Evolutionary conservation across 2,888 invertebrate genomes (phyloP).

Genomic region (Patella pellucida): DNA sequence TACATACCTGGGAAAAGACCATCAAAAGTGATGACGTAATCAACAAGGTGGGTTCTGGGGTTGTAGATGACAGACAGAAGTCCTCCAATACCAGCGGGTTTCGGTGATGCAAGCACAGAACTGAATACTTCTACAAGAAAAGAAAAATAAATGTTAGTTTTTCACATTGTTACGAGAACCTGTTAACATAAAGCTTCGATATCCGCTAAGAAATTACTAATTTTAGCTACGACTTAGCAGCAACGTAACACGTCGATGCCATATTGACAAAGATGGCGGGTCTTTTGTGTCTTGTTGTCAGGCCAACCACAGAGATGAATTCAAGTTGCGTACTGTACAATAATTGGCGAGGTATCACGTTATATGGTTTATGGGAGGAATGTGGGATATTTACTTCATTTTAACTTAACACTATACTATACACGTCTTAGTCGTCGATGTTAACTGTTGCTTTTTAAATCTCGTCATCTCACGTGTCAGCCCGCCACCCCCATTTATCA

Average conservation of each 20-base stretch:
- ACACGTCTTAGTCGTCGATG: no score
- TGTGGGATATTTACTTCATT: not conserved
- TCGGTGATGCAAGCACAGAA: constrained; percentile 43
- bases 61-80: constrained; percentile 39
- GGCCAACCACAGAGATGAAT: not conserved
- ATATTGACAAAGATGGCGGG: constrained; percentile 10
- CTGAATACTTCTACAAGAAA: constrained; percentile 51
- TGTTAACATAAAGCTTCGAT: not conserved
- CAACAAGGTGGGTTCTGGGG: constrained; percentile 31
- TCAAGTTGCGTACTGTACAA: not conserved
- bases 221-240: constrained; percentile 6
- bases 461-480: not conserved
- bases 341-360: constrained; percentile 4
- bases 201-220: not conserved
- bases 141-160: constrained; percentile 13
- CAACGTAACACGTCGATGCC: not conserved
- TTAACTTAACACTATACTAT: no score
- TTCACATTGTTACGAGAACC: not conserved
- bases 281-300: not conserved
- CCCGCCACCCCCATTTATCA: not conserved
- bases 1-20: constrained; percentile 28
- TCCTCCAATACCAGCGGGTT: constrained; percentile 48
- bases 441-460: not conserved
- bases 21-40: constrained; percentile 40
- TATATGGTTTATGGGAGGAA: not conserved